Conservation (phyloP, 35 echinoderm and acorn worm species). For the Heliocidaris erythrogramma region DNA sequence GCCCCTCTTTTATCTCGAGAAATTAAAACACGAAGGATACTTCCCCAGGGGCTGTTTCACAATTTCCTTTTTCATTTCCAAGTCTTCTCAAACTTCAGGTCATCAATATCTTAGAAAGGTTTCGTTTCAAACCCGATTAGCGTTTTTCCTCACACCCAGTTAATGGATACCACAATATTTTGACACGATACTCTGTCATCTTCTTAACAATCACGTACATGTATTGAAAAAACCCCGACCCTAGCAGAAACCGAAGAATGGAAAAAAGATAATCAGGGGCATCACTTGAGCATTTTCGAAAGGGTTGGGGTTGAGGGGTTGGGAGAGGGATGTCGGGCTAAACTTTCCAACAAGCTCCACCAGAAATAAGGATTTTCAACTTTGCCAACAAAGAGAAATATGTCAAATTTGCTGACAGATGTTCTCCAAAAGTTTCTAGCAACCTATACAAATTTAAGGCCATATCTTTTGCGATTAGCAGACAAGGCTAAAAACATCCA, state of each 20-base stretch:
- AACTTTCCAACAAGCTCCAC: too few relatives aligned
- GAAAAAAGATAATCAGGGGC: neutral
- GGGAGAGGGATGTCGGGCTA: too few relatives aligned
- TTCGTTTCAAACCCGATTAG: neutral
- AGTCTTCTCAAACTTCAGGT: neutral
- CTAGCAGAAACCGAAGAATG: neutral
- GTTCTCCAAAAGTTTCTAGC: too few relatives aligned
- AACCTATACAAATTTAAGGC: too few relatives aligned
- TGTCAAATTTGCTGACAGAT: too few relatives aligned
- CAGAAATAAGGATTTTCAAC: too few relatives aligned
- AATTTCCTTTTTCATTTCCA: neutral
- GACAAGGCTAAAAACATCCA: too few relatives aligned
- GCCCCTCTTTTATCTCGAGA: neutral
- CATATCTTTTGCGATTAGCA: too few relatives aligned
- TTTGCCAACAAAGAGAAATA: too few relatives aligned
- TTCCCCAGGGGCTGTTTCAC: neutral
- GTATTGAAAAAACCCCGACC: neutral
- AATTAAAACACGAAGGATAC: neutral
- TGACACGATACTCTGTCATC: neutral
- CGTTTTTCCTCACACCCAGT: neutral
- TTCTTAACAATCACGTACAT: neutral
- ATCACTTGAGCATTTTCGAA: too few relatives aligned
- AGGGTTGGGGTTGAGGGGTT: too few relatives aligned
- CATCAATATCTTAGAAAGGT: neutral
- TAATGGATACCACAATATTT: conserved; percentile 8